Evolutionary conservation across 2,888 invertebrate species (phyloP), one percentile per base, ranked within the genome.

Genomic region (Hemicrepidius hirtus): DNA sequence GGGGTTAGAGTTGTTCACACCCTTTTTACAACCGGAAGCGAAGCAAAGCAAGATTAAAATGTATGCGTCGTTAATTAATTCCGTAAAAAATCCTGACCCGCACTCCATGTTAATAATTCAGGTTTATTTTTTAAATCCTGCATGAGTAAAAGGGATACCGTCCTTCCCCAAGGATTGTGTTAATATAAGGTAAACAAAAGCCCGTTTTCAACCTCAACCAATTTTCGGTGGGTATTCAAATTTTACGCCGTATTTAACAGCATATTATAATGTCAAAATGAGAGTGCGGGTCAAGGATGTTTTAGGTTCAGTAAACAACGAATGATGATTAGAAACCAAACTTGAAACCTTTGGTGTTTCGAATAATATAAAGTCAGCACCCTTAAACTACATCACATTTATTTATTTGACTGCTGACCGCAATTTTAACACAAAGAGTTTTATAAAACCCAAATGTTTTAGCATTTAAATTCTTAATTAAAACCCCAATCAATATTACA

Each of bases 11-110:
- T 55, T 66, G 66, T 66, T 66, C 66, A 46, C 66, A 44, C 66
- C 55, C 57, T 46, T 16, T 66, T 41, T 66, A 66, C 40, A 41
- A 40, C 28, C 24, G 44, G 32, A 66, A 66, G 57, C 40, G 21
- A 20, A 46, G 41, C 20, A 9, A 41, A 46, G 24, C 16, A 24
- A 66, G 57, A 66, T 66, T 59, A 68, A 68, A 60, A 59, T 60
- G 60, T 68, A 46, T 49, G 68, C 37, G 37, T 28, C 50, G 59
- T 68, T 68, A 68, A 68, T 68, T 68, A 68, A 68, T 68, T 68
- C 49, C 13, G 20, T 20, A 40, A 60, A 66, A 50, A 49, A 60
- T 60, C 49, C 49, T 49, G 44, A 57, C 68, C 46, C 46, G 32
- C 18, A 13, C 24, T 63, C 37, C 28, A n/a, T 28, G 53, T 53